These are phyloP conservation scores for Ormyrus nitidulus DNA, from an alignment of 2,888 invertebrate genomes.

Conservation along the genomic window DNA sequence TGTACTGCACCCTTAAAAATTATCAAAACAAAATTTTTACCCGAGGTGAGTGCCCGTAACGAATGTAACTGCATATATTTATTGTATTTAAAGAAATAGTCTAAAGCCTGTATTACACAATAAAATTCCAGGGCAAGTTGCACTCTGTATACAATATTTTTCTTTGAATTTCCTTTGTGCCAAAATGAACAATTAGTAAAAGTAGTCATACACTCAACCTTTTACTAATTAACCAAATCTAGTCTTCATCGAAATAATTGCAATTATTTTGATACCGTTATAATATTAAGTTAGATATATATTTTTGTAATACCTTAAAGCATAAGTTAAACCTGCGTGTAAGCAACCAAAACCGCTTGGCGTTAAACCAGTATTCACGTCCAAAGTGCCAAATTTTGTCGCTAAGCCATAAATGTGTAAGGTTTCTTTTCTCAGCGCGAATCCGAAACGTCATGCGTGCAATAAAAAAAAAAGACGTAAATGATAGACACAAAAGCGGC, in stretches of 20 bases:
- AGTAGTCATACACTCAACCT: neutral
- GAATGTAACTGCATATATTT: conserved; percentile 38
- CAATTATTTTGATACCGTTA: conserved; percentile 28
- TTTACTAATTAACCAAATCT: neutral
- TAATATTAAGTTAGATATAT: conserved; percentile 37
- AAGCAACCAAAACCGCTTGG: conserved; percentile 20
- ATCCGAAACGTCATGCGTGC: conserved; percentile 47
- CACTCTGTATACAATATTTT: conserved; percentile 36
- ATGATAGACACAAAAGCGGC: conserved; percentile 9
- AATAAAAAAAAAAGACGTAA: conserved; percentile 26
- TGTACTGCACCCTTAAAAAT: conserved; percentile 33
- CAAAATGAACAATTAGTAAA: neutral
- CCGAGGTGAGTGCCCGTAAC: conserved; percentile 14
- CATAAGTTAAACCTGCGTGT: conserved; percentile 31
- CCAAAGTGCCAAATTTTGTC: conserved; percentile 53
- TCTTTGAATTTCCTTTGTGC: neutral
- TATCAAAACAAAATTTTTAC: conserved; percentile 31
- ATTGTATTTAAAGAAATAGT: conserved; percentile 35
- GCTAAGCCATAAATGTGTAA: conserved; percentile 14
- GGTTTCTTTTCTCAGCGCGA: conserved; percentile 50
- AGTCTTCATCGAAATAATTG: neutral
- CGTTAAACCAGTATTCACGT: conserved; percentile 41
- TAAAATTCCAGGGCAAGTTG: conserved; percentile 1
- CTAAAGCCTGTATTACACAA: conserved; percentile 29
- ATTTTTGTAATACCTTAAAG: conserved; percentile 45